Conservation (phyloP, 2,797 vertebrate genomes). For the Eulemur coronatus region DNA sequence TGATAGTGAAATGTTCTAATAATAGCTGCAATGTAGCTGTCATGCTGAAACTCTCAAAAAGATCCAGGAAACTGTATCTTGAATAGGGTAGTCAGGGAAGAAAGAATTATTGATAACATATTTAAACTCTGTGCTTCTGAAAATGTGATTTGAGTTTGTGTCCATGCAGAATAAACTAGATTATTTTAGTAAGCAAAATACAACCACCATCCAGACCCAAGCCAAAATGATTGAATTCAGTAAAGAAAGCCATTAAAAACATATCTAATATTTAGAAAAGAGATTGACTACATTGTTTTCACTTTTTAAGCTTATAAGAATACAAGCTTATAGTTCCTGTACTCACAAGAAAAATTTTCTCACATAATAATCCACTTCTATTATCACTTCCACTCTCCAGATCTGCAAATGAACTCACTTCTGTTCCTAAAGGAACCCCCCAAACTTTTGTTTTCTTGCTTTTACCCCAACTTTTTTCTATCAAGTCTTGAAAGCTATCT, state of each 20-base stretch:
- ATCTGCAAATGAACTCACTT: neutral
- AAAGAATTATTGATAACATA: neutral
- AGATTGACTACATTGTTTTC: neutral
- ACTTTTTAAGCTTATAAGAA: neutral
- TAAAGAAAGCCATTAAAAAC: conserved; percentile 17
- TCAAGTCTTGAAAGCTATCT: neutral
- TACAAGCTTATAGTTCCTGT: neutral
- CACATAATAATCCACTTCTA: neutral
- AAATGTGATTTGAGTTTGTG: conserved; percentile 30
- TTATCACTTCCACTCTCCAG: neutral
- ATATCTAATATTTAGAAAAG: neutral
- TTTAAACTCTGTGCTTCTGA: neutral
- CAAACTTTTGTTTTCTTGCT: neutral
- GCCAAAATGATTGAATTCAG: conserved; percentile 8
- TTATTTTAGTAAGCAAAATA: conserved; percentile 21
- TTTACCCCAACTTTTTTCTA: neutral
- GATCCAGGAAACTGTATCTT: neutral
- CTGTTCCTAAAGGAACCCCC: neutral
- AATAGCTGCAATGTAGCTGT: neutral
- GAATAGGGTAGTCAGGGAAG: neutral
- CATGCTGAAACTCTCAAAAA: neutral
- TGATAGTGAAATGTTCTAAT: neutral
- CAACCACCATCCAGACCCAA: neutral
- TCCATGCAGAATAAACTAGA: neutral
- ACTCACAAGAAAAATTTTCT: neutral